Evolutionary conservation across 2,113 vertebrate species (phyloP).

Genomic region (Nyctibius bracteatus): DNA sequence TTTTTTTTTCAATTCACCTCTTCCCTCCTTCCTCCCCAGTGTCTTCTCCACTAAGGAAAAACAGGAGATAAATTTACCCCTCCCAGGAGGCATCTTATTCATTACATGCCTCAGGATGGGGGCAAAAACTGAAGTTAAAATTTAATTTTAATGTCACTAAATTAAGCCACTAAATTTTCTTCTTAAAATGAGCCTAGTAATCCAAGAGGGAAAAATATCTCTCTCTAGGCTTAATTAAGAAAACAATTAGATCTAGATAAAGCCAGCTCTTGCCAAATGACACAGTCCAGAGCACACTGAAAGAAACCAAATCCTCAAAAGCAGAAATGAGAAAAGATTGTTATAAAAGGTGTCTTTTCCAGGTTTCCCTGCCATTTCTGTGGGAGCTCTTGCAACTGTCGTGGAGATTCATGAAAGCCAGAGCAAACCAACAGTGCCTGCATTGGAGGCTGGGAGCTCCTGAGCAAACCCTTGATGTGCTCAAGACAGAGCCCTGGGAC

Average conservation of each 20-base stretch:
- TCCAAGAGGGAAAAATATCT: constrained; percentile 52
- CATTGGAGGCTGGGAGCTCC: not conserved
- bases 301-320: constrained; percentile 34
- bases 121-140: not conserved
- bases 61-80: not conserved
- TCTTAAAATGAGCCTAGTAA: constrained; percentile 22
- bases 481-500: not conserved
- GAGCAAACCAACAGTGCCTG: accelerated
- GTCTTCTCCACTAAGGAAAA: not conserved
- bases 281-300: not conserved
- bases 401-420: not conserved
- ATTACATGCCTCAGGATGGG: not conserved
- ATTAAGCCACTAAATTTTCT: constrained; percentile 28
- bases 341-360: not conserved
- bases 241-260: constrained; percentile 34
- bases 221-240: constrained; percentile 53
- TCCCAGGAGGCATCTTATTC: not conserved
- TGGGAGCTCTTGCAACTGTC: not conserved
- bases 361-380: not conserved
- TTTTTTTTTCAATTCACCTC: not conserved
- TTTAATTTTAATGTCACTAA: constrained; percentile 44
- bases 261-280: constrained; percentile 13
- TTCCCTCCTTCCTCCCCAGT: not conserved
- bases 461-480: not conserved
- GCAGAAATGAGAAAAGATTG: not conserved